Evolutionary conservation across 30 jellyfish, hydroid and myxozoan species (phyloP), one percentile per base, ranked within the genome.

Genomic region (Hydractinia echinata): DNA sequence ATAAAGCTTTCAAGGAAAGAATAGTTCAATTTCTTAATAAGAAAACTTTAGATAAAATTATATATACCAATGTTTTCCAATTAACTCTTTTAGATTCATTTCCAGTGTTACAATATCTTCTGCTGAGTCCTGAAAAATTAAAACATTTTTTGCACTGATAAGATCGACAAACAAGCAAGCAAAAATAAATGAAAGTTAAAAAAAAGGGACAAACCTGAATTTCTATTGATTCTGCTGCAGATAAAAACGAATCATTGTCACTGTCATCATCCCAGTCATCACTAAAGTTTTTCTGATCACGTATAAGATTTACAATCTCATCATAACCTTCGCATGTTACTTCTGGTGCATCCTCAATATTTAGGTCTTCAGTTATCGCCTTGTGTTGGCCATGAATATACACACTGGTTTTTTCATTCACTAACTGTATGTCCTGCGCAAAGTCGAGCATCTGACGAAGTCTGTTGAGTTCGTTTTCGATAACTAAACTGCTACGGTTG

Each of bases 181-280:
- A 30, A 30, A 30, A 64, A 64, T 0, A n/a, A 3, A n/a, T 10
- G 10, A 0, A 72, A 70, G n/a, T n/a, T 18, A 0, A 20, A 30
- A 9, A 50, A 6, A 3, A 81, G 1, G 30, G 3, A 4, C 91
- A 5, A 18, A 83, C 91, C 58, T 77, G 53, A 56, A 54, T 51
- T 10, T 67, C 95, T 14, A 85, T 19, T 67, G 96, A 88, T 52
- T 88, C 99, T 7, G 95, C 77, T 10, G 99, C 99, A 9, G 99
- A 94, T 6, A 88, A 86, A 82, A 94, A 94, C 4, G 99, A 94
- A 39, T 85, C 99, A 51, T 88, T 92, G 19, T 69, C 82, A 54
- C 83, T 73, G 18, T 86, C 95, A 73, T 86, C 87, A 39, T 67
- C 86, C 19, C 77, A 79, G 39, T 74, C 91, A 79, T 61, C 79